Evolutionary conservation across 2,797 vertebrate genomes (phyloP).

Genomic region (Threskiornis aethiopicus): DNA sequence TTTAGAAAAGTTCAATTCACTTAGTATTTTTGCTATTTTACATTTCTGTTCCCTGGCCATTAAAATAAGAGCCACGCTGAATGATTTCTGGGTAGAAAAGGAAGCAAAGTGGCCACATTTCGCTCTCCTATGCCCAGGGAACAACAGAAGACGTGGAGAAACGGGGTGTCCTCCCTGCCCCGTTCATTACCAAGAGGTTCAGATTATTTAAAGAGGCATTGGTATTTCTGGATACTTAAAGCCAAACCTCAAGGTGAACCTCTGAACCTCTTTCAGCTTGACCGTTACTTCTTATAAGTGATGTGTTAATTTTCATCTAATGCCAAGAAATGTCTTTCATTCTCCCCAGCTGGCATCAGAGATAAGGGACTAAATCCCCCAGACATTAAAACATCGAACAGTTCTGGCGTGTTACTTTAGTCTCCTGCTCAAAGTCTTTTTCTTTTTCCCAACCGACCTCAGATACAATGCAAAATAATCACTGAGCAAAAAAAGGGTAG

Average conservation of each 20-base stretch:
- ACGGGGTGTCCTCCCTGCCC: neutral
- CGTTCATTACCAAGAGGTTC: neutral
- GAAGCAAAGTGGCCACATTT: neutral
- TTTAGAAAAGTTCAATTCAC: neutral
- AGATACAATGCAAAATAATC: neutral
- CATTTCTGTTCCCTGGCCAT: neutral
- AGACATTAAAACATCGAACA: neutral
- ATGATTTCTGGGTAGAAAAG: neutral
- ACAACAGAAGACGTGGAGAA: neutral
- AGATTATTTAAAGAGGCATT: neutral
- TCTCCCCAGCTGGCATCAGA: slow-evolving; percentile 28
- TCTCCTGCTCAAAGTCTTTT: neutral
- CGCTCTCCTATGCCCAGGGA: neutral
- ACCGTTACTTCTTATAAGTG: neutral
- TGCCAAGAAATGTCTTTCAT: neutral
- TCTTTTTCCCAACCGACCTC: neutral
- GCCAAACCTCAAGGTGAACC: neutral
- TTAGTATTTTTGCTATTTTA: neutral
- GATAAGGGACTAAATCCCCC: slow-evolving; percentile 10
- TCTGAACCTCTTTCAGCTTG: neutral
- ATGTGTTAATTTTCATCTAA: neutral
- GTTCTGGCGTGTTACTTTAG: slow-evolving; percentile 2
- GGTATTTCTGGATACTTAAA: neutral
- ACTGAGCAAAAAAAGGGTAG: neutral
- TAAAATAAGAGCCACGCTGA: neutral